Evolutionary conservation across 2,797 vertebrate genomes (phyloP).

Genomic region (Rhabdomys pumilio): DNA sequence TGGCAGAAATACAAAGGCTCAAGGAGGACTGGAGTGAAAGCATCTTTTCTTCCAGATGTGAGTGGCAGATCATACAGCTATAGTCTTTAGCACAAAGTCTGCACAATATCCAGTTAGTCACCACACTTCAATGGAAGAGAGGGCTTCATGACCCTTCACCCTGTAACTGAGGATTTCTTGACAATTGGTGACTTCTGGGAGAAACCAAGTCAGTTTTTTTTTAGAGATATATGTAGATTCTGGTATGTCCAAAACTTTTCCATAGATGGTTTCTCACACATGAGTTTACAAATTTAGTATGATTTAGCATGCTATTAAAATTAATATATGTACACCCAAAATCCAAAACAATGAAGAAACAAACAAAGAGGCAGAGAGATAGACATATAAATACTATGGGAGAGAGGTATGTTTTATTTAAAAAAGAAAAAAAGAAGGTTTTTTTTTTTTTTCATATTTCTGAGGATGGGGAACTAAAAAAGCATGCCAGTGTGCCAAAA

Average conservation of each 20-base stretch:
- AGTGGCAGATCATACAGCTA: no score
- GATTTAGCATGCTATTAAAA: not conserved
- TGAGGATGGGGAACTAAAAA: not conserved
- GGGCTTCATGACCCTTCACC: not conserved
- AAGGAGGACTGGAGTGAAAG: not conserved
- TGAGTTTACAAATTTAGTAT: not conserved
- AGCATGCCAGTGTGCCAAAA: not conserved
- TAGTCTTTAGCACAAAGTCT: not conserved
- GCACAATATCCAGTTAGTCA: not conserved
- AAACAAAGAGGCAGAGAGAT: no score
- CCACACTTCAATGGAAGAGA: not conserved
- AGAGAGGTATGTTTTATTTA: not conserved
- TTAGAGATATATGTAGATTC: not conserved
- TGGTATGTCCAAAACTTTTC: not conserved
- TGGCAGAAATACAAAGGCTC: not conserved
- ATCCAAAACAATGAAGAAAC: not conserved
- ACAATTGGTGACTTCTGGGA: no score
- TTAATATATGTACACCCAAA: not conserved
- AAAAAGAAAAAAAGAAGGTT: no score
- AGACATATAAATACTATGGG: no score
- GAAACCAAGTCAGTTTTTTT: not conserved
- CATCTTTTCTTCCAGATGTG: no score
- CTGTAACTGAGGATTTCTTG: not conserved
- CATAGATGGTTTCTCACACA: not conserved
- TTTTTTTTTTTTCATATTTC: not conserved